Evolutionary conservation across 2,888 invertebrate species (phyloP).

Genomic region (Odontocerum albicorne): DNA sequence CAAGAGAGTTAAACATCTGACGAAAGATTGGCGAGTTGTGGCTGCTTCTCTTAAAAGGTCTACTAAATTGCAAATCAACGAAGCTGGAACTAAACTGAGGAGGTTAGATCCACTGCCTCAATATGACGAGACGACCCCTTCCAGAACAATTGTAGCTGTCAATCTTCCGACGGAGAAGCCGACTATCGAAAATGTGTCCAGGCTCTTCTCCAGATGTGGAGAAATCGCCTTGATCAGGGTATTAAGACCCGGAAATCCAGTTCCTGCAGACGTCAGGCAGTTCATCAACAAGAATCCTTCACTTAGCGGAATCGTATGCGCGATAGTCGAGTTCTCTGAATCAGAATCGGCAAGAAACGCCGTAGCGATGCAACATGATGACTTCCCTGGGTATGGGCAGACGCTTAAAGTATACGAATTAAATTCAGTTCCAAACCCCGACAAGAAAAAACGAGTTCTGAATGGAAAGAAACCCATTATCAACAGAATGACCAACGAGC

Average conservation of each 20-base stretch:
- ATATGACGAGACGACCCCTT: constrained; percentile 91
- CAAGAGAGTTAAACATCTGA: constrained; percentile 90
- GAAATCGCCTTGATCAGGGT: constrained; percentile 89
- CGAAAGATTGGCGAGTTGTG: constrained; percentile 92
- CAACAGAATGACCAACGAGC: constrained; percentile 63
- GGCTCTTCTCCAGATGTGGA: constrained; percentile 85
- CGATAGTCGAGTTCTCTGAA: constrained; percentile 87
- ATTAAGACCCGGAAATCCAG: constrained; percentile 83
- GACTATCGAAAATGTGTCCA: constrained; percentile 88
- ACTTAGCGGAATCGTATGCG: constrained; percentile 82
- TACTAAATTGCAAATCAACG: constrained; percentile 84
- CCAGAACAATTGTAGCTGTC: constrained; percentile 86
- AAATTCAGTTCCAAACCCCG: constrained; percentile 70
- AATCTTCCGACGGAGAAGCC: constrained; percentile 83
- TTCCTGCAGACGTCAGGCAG: constrained; percentile 88
- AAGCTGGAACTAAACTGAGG: constrained; percentile 86
- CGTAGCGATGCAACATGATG: constrained; percentile 63
- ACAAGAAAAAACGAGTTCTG: constrained; percentile 65
- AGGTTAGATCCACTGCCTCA: constrained; percentile 83
- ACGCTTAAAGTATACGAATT: constrained; percentile 75
- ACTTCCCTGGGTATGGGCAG: constrained; percentile 55
- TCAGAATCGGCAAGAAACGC: constrained; percentile 85
- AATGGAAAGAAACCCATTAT: constrained; percentile 62
- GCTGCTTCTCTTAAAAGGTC: constrained; percentile 81
- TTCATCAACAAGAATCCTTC: constrained; percentile 90